Base-by-base conservation (phyloP, 1,140 invertebrate species). In the Metopolophium dirhodum region DNA sequence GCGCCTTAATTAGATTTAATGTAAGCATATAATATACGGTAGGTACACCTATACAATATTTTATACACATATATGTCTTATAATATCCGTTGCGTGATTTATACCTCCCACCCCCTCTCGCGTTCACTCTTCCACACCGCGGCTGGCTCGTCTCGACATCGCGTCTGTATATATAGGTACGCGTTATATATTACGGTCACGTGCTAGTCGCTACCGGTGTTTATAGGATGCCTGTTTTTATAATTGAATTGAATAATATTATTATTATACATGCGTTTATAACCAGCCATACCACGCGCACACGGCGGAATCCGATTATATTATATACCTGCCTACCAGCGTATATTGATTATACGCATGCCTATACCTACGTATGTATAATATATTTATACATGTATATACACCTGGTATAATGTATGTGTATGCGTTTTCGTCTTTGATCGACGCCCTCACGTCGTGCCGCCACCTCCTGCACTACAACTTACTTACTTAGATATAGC, bases 1-100 rank as follows among this genome's bases (percentile, higher is more conserved):
- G 54, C 35, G 22, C 88, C 77, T 93, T 93, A 93, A 93, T 93
- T 93, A 93, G 82, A 93, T 54, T 77, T n/a, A 77, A 77, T 77
- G n/a, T 7, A 77, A 77, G 61, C 61, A 35, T 23, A 23, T 49
- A 49, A 23, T 54, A 54, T 18, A n/a, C 30, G 30, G 26, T n/a
- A 68, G 61, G 61, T 77, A 68, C 30, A 11, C 11, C n/a, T 11
- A n/a, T n/a, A 61, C 30, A 61, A 41, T 41, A 41, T 41, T 61
- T n/a, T 61, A 77, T 77, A 54, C 22, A 54, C 22, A 54, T 54
- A 54, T 51, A 51, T 51, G 14, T 51, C 18, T 37, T 54, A 35
- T 57, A 23, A 83, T 77, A 41, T 93, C 26, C 35, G 82, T 93
- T n/a, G 47, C 82, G 91, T 93, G 91, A 93, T 93, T 86, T 93